Evolutionary conservation across 1,140 invertebrate genomes (phyloP).

Genomic region (Brachionus asplanchnoidis): DNA sequence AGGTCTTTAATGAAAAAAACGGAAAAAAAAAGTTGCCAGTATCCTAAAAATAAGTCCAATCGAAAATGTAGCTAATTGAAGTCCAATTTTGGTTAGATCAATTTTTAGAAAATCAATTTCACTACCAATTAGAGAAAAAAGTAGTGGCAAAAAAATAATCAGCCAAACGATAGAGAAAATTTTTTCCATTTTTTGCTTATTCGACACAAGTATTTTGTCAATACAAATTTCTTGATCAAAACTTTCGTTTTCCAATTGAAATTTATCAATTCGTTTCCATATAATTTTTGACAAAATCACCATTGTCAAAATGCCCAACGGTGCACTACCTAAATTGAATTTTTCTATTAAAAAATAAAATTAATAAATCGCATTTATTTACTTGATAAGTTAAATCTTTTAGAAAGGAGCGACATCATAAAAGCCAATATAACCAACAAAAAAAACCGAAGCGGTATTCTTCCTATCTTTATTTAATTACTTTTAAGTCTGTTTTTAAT

Average conservation of each 20-base stretch:
- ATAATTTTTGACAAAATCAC: no score
- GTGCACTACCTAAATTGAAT: no score
- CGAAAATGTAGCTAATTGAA: constrained; percentile 55
- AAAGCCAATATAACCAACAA: no score
- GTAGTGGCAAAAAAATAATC: constrained; percentile 83
- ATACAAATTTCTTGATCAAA: not conserved
- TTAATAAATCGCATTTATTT: no score
- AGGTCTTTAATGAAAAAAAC: constrained; percentile 70
- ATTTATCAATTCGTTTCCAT: no score
- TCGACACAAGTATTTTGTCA: no score
- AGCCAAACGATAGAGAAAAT: constrained; percentile 79
- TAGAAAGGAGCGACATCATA: no score
- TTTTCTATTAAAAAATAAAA: no score
- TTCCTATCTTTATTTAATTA: not conserved
- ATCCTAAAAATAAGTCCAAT: constrained; percentile 62
- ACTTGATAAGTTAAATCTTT: no score
- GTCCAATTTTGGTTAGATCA: constrained; percentile 48
- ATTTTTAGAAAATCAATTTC: constrained; percentile 63
- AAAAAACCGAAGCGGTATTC: not conserved
- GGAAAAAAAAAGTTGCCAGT: constrained; percentile 61
- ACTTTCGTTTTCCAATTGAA: not conserved
- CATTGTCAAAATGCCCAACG: no score
- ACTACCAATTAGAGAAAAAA: constrained; percentile 82
- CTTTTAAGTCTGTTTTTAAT: not conserved
- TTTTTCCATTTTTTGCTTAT: constrained; percentile 73